phyloP scores from a whole-genome alignment of 2,888 invertebrate species.

The Callosobruchus maculatus region DNA sequence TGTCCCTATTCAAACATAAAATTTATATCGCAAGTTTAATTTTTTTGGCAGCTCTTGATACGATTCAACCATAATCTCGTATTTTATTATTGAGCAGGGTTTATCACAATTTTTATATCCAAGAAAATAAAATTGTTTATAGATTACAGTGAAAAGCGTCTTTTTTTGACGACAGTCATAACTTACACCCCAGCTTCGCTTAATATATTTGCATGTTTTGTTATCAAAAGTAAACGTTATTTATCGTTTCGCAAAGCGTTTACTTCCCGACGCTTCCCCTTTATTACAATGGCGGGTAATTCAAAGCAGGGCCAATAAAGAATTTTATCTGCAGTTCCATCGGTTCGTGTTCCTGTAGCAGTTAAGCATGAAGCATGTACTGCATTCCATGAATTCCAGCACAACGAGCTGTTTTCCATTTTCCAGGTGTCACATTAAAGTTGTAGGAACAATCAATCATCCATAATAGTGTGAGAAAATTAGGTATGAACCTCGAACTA shows the following conservation, averaged over 20 bases:
- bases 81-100: constrained; percentile 28
- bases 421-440: neutral
- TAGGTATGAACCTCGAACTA: no score
- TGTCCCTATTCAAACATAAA: neutral
- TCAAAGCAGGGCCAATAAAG: constrained; percentile 36
- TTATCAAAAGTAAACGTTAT: constrained; percentile 38
- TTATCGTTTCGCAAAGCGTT: constrained; percentile 28
- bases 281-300: constrained; percentile 40
- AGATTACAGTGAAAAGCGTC: constrained; percentile 28
- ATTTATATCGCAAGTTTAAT: neutral
- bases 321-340: constrained; percentile 29
- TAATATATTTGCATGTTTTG: constrained; percentile 27
- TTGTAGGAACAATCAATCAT: no score
- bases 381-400: neutral
- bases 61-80: constrained; percentile 28
- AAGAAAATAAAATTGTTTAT: constrained; percentile 41
- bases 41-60: neutral
- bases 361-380: neutral
- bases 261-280: constrained; percentile 31
- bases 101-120: constrained; percentile 27
- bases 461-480: no score
- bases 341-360: constrained; percentile 1
- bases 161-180: constrained; percentile 29
- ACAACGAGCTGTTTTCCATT: neutral
- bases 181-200: constrained; percentile 21